Base-by-base conservation (phyloP, 2,797 vertebrate genomes). In the Myotis daubentonii region DNA sequence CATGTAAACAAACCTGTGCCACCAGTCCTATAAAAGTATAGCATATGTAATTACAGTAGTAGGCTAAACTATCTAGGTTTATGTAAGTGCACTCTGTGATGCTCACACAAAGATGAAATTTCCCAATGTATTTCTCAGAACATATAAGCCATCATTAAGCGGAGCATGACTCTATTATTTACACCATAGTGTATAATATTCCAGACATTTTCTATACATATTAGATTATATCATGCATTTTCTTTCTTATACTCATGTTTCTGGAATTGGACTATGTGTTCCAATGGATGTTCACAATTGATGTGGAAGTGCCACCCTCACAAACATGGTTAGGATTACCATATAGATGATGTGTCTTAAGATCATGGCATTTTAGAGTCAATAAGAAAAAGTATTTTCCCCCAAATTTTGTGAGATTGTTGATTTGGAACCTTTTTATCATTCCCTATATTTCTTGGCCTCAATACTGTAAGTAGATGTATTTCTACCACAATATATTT, bases 401-500 rank as follows among this genome's bases (percentile, higher is more conserved):
- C 33, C 66, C 0, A 94, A 91, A 86, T 72, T 74, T 89, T 83
- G 5, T 38, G n/a, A 91, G 11, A 62, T 62, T 89, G 12, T 47
- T 94, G 2, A 38, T 82, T 94, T 70, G 19, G 6, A 93, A 83
- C 2, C n/a, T 74, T 70, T 88, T 88, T 91, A 53, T 81, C 33
- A 93, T 33, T 33, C 16, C 19, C 13, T n/a, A 44, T 76, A 86
- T 91, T 76, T 89, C 55, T 65, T 68, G 33, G 66, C 33, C 33
- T 36, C 66, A 36, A 22, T 22, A 68, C 19, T 36, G 4, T 68
- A 68, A 68, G n/a, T 25, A 68, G 66, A 68, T 68, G 20, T 22
- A 68, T 68, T 68, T 68, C 66, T 36, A 68, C 66, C 36, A 20
- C 19, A 36, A 68, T 68, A 36, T 68, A 36, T 68, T 36, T 68